These are phyloP conservation scores for Ornithoptera priamus DNA, from an alignment of 2,888 invertebrate species.

Conservation along the genomic window DNA sequence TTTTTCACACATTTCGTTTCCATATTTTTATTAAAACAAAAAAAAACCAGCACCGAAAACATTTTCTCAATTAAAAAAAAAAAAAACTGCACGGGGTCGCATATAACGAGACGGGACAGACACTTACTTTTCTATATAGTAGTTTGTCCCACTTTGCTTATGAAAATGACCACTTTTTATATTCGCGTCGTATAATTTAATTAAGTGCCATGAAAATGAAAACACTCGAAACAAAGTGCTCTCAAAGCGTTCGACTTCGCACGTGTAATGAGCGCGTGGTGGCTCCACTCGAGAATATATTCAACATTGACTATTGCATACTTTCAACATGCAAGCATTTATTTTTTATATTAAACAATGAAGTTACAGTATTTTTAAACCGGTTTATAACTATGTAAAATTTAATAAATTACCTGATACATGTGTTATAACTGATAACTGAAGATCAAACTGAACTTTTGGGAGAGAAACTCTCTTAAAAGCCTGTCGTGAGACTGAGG, in stretches of 20 bases:
- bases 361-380: neutral
- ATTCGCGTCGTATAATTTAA: conserved; percentile 8
- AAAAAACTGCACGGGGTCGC: conserved; percentile 10
- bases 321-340: neutral
- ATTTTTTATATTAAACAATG: neutral
- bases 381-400: too few species aligned
- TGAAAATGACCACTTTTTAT: conserved; percentile 11
- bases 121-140: conserved; percentile 6
- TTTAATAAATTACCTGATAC: too few species aligned
- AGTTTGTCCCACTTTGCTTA: conserved; percentile 4
- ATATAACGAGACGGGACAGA: conserved; percentile 14
- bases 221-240: conserved; percentile 4
- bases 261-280: neutral
- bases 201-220: conserved; percentile 1
- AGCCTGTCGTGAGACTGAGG: too few species aligned
- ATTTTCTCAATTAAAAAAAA: conserved; percentile 6
- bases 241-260: conserved; percentile 3
- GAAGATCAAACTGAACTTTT: neutral
- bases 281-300: neutral
- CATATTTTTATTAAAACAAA: conserved; percentile 4
- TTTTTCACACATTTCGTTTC: neutral
- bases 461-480: too few species aligned
- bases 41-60: conserved; percentile 4
- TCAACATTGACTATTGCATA: neutral
- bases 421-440: too few species aligned